Evolutionary conservation across 2,888 invertebrate species (phyloP).

Genomic region (Abrostola triplasia): DNA sequence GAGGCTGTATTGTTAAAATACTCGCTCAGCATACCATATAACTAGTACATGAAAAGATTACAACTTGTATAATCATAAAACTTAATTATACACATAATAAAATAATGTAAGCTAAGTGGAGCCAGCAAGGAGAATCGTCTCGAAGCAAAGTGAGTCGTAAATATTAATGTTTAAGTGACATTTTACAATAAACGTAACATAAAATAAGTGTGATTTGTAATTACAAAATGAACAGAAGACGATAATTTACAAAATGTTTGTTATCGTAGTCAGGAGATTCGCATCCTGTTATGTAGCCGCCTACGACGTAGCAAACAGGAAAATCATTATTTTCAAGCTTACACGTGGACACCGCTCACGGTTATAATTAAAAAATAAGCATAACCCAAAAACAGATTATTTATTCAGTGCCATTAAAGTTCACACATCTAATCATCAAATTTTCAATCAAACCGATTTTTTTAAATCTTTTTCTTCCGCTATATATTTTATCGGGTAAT

Average conservation of each 20-base stretch:
- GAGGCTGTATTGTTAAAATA: no score
- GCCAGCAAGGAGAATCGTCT: neutral
- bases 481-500: no score
- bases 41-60: no score
- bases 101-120: no score
- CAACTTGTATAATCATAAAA: no score
- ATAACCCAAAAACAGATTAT: no score
- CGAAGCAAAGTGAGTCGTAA: neutral
- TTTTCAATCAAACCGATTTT: no score
- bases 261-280: conserved; percentile 1
- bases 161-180: conserved; percentile 4
- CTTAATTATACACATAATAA: no score
- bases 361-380: neutral
- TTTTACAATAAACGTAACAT: conserved; percentile 13
- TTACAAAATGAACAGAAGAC: conserved; percentile 4
- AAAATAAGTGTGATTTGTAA: conserved; percentile 8
- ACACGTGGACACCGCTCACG: conserved; percentile 1
- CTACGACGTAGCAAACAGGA: conserved; percentile 29
- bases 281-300: conserved; percentile 12
- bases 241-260: neutral
- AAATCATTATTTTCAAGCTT: conserved; percentile 12
- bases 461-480: no score
- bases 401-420: no score
- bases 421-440: no score
- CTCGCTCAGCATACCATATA: no score